Base-by-base conservation (phyloP, 2,888 invertebrate genomes). In the Aradus depressus region DNA sequence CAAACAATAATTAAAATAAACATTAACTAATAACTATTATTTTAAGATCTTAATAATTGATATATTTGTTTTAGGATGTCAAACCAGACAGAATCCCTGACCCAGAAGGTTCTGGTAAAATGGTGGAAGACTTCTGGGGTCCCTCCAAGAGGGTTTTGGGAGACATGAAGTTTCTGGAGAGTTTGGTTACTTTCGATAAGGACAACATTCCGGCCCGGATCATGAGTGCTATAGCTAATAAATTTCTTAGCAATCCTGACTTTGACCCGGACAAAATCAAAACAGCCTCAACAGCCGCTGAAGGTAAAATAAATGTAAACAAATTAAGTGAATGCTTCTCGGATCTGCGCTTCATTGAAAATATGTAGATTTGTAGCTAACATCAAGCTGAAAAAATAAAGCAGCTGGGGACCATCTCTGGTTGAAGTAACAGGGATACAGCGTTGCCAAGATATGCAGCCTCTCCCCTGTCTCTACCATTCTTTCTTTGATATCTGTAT, bases 251-350 rank as follows among this genome's bases (percentile, higher is more conserved):
- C 26, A 89, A 92, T 64, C 84, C 87, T 50, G 85, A 84, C 44
- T 93, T 95, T 65, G 90, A 90, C 64, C 92, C 92, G 0, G 91
- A 91, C 41, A 92, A 92, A 70, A 79, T 93, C 26, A 83, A 81
- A 64, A 71, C 77, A 0, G 90, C 89, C 1, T 92, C 93, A 0
- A 81, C 83, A 0, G 93, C 93, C 5, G 87, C 87, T 62, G 91
- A 93, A 70, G 92, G 84, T 75, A 64, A 58, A 14, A 39, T 31
- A 41, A 14, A 18, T 35, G 5, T n/a, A 35, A 5, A 14, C 5
- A n/a, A n/a, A n/a, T n/a, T n/a, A n/a, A n/a, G n/a, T n/a, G n/a
- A n/a, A n/a, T n/a, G n/a, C n/a, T n/a, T n/a, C n/a, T n/a, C n/a
- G n/a, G n/a, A n/a, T n/a, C n/a, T n/a, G n/a, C n/a, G n/a, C n/a